Evolutionary conservation across 1,140 invertebrate species (phyloP), one percentile per base, ranked within the genome.

Genomic region (Venturia canescens): DNA sequence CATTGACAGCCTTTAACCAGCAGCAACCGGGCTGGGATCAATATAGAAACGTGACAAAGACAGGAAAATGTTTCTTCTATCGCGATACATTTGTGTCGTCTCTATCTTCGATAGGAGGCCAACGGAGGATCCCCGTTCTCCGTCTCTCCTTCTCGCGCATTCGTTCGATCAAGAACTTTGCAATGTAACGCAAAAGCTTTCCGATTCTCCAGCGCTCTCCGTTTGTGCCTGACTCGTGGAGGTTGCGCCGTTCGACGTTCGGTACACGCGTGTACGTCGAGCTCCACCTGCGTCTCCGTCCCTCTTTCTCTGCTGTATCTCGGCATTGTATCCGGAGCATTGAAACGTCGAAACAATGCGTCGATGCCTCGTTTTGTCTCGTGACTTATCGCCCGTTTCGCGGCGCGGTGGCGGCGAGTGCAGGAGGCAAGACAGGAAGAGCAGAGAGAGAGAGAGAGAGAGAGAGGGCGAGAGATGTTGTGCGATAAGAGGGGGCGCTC

Each of bases 301-400:
- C 70, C 44, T 81, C 57, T 26, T 13, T 63, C 48, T 81, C 29
- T 79, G 70, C 76, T 48, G 38, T 78, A 76, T 79, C 76, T 78
- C 71, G 81, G 66, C 81, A 83, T 83, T 86, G 82, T 83, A 50
- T 82, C 77, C 79, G 78, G 75, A 71, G 80, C 81, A 84, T 86
- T 84, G 82, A 84, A 81, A 66, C 80, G 48, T 80, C 75, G 70
- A 78, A 60, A 86, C 84, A 86, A 87, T 86, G 83, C 80, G 57
- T 72, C 78, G 80, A 84, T 79, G 82, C 78, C 66, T 79, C 80
- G 79, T 86, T 85, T 86, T 84, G 82, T 84, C 78, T 69, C 63
- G 81, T 80, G 74, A 80, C 78, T 80, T 84, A 50, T 81, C 82
- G 77, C 69, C 74, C 81, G 66, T 67, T 77, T 66, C 75, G 57